phyloP scores from a whole-genome alignment of 2,888 invertebrate genomes.

The Tetramorium bicarinatum region DNA sequence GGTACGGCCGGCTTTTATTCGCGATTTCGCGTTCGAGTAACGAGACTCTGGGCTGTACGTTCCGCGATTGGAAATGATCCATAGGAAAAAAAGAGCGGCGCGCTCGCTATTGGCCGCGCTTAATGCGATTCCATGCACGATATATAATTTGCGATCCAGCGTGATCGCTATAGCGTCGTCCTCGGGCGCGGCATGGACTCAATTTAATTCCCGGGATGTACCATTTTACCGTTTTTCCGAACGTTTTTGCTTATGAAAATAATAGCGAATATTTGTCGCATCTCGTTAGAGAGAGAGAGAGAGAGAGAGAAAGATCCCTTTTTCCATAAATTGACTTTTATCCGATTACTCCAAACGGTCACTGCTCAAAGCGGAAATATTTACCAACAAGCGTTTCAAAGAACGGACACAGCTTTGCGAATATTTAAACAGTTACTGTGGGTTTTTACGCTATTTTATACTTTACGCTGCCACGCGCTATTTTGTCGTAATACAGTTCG shows the following conservation, averaged over 20 bases:
- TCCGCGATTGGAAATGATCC: constrained; percentile 61
- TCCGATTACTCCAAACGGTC: constrained; percentile 13
- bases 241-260: constrained; percentile 47
- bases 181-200: constrained; percentile 12
- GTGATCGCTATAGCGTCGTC: constrained; percentile 20
- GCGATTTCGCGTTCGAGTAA: constrained; percentile 53
- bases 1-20: constrained; percentile 53
- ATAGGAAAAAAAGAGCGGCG: constrained; percentile 9
- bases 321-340: constrained; percentile 33
- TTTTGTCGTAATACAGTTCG: not conserved
- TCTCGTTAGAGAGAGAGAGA: not conserved
- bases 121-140: constrained; percentile 45
- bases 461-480: not conserved
- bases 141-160: constrained; percentile 47
- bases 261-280: constrained; percentile 41
- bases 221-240: constrained; percentile 37
- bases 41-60: constrained; percentile 15
- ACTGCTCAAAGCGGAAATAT: constrained; percentile 27
- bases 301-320: not conserved
- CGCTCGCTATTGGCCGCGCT: constrained; percentile 41
- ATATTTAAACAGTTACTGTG: constrained; percentile 29
- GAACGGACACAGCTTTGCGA: constrained; percentile 24
- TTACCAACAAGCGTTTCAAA: constrained; percentile 21
- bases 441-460: constrained; percentile 19
- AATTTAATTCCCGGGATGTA: constrained; percentile 27